Conservation (phyloP, 1,140 invertebrate species). For the Aphidius gifuensis region DNA sequence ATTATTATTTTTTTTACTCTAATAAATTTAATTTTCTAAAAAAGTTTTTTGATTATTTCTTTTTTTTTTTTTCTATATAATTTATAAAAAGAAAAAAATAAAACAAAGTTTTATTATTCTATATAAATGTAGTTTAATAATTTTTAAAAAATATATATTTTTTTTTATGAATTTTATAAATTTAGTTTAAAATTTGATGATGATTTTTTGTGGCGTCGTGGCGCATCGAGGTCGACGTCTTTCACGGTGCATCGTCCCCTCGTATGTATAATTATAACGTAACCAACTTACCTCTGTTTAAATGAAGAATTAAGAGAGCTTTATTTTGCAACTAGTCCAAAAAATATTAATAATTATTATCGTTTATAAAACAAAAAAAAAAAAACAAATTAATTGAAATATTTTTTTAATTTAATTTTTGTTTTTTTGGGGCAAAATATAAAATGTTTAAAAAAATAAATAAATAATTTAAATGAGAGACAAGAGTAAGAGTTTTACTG, state of each 20-base stretch:
- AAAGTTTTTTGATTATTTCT: too few species aligned
- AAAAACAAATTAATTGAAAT: background rate
- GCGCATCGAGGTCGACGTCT: conserved; percentile 26
- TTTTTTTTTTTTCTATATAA: too few species aligned
- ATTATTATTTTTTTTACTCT: too few species aligned
- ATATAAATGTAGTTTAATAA: too few species aligned
- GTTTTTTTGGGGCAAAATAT: background rate
- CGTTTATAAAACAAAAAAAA: background rate
- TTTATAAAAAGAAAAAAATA: too few species aligned
- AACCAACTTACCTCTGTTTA: conserved; percentile 25
- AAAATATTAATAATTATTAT: background rate
- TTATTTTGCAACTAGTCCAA: conserved; percentile 1
- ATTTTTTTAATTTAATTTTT: background rate
- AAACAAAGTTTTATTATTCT: too few species aligned
- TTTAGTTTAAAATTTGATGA: too few species aligned
- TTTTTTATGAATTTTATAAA: too few species aligned
- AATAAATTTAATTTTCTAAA: too few species aligned
- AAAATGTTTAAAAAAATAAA: conserved; percentile 13
- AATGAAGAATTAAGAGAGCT: background rate
- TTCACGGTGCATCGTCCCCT: conserved; percentile 26
- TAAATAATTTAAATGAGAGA: conserved; percentile 33
- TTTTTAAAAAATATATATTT: too few species aligned
- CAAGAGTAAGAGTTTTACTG: conserved; percentile 29
- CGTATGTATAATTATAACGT: conserved; percentile 26
- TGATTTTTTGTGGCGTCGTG: conserved; percentile 9